Conservation (phyloP, 2,797 vertebrate genomes). For the Crenuchus spilurus region DNA sequence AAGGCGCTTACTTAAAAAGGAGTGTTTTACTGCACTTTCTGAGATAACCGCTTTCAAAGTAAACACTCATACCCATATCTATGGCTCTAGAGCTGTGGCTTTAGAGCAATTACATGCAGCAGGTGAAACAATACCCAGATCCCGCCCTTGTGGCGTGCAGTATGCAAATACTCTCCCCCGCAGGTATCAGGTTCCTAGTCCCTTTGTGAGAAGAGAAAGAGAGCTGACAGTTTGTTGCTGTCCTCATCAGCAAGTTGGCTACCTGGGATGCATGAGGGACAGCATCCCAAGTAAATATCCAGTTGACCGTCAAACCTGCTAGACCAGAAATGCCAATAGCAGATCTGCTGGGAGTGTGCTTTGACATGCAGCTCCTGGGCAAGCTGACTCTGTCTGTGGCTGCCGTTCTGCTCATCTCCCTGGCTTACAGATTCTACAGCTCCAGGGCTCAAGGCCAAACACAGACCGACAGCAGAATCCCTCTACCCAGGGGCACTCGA, state of each 20-base stretch:
- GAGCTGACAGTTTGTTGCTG: conserved; percentile 59
- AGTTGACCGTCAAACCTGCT: conserved; percentile 32
- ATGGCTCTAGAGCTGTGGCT: conserved; percentile 43
- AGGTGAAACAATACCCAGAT: conserved; percentile 64
- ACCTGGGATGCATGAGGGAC: conserved; percentile 51
- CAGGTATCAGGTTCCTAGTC: conserved; percentile 74
- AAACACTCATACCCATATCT: conserved; percentile 18
- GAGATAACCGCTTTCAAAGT: conserved; percentile 9
- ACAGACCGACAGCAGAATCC: conserved; percentile 30
- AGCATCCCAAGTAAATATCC: conserved; percentile 60
- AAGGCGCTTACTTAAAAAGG: not conserved
- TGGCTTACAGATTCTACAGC: conserved; percentile 84
- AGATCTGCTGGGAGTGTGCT: conserved; percentile 73
- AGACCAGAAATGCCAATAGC: conserved; percentile 73
- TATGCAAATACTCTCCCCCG: conserved; percentile 76
- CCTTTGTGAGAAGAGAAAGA: conserved; percentile 57
- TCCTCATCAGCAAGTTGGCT: conserved; percentile 59
- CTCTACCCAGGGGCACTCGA: conserved; percentile 21
- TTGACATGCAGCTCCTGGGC: conserved; percentile 86
- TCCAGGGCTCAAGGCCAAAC: conserved; percentile 64
- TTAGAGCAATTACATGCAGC: conserved; percentile 49
- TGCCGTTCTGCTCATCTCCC: conserved; percentile 81
- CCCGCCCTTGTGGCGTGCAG: conserved; percentile 65
- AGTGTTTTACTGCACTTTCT: not conserved
- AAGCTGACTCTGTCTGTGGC: conserved; percentile 84